phyloP scores from a whole-genome alignment of 1,140 invertebrate species.

The Drosophila azteca region DNA sequence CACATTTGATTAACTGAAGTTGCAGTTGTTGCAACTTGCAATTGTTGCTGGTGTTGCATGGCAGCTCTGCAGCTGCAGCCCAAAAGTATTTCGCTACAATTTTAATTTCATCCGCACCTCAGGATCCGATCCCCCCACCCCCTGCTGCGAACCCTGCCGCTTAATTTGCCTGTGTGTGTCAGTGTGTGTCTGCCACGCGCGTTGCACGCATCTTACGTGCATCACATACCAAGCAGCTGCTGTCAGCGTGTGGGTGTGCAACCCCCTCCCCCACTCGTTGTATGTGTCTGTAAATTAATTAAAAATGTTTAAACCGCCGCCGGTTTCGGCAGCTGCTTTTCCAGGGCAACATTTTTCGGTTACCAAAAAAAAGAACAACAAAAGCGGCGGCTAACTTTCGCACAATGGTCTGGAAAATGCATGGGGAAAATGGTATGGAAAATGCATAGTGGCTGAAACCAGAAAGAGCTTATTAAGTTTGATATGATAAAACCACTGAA shows the following conservation, averaged over 20 bases:
- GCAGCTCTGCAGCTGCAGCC: slow-evolving; percentile 45
- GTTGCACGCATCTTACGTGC: slow-evolving; percentile 60
- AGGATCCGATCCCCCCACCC: no score
- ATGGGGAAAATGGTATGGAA: no score
- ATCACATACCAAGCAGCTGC: slow-evolving; percentile 69
- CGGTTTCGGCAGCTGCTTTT: slow-evolving; percentile 45
- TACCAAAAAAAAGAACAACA: slow-evolving; percentile 12
- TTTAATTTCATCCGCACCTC: slow-evolving; percentile 56
- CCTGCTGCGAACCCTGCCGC: neutral
- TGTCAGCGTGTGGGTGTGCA: slow-evolving; percentile 33
- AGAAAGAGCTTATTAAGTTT: no score
- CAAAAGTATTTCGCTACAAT: slow-evolving; percentile 66
- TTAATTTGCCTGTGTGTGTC: slow-evolving; percentile 32
- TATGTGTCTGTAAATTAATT: slow-evolving; percentile 67
- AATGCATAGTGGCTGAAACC: no score
- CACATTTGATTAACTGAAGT: slow-evolving; percentile 74
- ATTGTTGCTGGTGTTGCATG: neutral
- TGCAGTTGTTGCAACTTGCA: slow-evolving; percentile 26
- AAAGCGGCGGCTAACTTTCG: slow-evolving; percentile 4
- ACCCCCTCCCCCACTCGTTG: neutral
- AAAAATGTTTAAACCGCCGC: slow-evolving; percentile 69
- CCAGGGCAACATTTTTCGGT: slow-evolving; percentile 24
- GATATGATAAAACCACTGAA: no score
- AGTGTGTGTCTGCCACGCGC: neutral
- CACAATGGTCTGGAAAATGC: no score